A percentile compares a stretch with the other conserved stretches of the same genome.
Evolutionary conservation across 2,797 vertebrate genomes (phyloP).

Genomic region (Lacerta viridis): DNA sequence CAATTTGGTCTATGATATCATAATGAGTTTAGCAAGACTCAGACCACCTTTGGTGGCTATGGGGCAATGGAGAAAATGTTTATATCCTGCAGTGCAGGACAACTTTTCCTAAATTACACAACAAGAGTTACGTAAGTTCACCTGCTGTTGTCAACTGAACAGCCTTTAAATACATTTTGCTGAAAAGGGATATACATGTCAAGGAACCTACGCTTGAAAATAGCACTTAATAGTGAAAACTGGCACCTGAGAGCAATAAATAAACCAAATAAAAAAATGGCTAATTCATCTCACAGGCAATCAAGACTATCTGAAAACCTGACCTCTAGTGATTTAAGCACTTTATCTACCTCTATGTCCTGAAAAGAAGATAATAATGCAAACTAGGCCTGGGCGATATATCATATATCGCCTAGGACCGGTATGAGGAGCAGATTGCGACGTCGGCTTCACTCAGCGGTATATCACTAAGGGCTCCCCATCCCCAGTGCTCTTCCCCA

Average conservation of each 20-base stretch:
- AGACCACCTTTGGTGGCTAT: not conserved
- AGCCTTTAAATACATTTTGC: not conserved
- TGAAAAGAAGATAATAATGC: too few species aligned
- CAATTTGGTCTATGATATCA: not conserved
- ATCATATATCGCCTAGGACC: too few species aligned
- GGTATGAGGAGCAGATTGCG: too few species aligned
- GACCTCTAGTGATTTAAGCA: too few species aligned
- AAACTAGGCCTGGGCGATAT: too few species aligned
- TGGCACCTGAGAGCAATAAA: not conserved
- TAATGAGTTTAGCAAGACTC: not conserved
- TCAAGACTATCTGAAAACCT: not conserved
- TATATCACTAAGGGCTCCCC: too few species aligned
- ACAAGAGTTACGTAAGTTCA: not conserved
- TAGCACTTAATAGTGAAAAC: not conserved
- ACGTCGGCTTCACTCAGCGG: too few species aligned
- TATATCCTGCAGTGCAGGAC: not conserved
- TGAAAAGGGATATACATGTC: not conserved
- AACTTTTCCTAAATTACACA: not conserved
- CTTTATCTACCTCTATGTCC: too few species aligned
- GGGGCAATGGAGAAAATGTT: not conserved
- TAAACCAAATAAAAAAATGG: too few species aligned
- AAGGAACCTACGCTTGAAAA: not conserved
- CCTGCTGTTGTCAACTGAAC: not conserved
- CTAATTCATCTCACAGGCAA: too few species aligned
- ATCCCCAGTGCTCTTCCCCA: too few species aligned